phyloP scores from a whole-genome alignment of 2,888 invertebrate genomes.

The Orthosia incerta region DNA sequence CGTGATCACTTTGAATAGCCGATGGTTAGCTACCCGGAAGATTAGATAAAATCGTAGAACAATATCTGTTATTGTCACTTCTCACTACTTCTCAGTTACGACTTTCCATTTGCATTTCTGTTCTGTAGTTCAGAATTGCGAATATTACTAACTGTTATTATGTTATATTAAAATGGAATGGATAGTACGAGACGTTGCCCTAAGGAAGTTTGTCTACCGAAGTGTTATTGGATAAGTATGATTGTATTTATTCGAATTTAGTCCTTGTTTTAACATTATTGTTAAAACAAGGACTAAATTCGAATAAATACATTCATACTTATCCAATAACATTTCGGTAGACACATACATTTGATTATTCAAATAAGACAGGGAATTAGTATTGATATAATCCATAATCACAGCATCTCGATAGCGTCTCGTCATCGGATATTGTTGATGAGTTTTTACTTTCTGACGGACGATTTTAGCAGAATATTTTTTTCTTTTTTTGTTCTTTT shows the following conservation, averaged over 20 bases:
- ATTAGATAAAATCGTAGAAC: constrained; percentile 29
- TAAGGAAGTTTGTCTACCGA: not conserved
- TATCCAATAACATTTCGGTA: no score
- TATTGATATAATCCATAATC: no score
- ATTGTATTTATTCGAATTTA: not conserved
- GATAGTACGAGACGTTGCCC: not conserved
- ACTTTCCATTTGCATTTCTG: constrained; percentile 42
- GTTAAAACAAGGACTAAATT: no score
- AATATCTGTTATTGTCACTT: constrained; percentile 61
- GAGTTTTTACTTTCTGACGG: no score
- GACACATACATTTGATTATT: no score
- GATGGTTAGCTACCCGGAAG: constrained; percentile 37
- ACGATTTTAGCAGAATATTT: no score
- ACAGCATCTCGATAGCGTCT: no score
- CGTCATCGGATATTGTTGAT: no score
- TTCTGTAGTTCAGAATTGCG: constrained; percentile 22
- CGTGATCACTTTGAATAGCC: constrained; percentile 4
- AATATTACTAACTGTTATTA: constrained; percentile 25
- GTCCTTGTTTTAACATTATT: not conserved
- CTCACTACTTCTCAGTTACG: constrained; percentile 47
- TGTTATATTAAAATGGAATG: constrained; percentile 9
- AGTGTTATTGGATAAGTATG: not conserved
- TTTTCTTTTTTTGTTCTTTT: no score
- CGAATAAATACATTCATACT: no score
- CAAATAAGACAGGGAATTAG: not conserved